phyloP scores from a whole-genome alignment of 2,113 vertebrate species.

The Nycticebus coucang region DNA sequence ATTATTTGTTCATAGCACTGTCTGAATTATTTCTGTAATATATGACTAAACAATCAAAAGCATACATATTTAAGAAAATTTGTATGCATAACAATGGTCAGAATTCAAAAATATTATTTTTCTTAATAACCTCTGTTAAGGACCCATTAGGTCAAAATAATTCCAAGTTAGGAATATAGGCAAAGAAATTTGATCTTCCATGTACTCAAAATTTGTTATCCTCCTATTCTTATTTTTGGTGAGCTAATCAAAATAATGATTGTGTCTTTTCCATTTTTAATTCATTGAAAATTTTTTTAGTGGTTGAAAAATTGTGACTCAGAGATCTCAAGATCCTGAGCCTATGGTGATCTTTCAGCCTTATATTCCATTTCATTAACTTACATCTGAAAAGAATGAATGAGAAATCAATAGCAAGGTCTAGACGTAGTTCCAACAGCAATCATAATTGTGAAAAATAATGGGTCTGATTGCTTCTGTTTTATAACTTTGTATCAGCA shows the following conservation, averaged over 20 bases:
- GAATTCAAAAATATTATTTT: background rate
- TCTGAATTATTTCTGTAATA: background rate
- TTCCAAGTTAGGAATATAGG: background rate
- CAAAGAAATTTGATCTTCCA: background rate
- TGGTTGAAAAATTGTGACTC: constrained; percentile 12
- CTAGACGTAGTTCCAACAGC: background rate
- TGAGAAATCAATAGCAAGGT: constrained; percentile 12
- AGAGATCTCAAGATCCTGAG: background rate
- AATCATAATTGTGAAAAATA: constrained; percentile 11
- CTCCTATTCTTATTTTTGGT: constrained; percentile 6
- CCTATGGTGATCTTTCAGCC: background rate
- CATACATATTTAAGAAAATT: background rate
- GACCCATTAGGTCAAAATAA: background rate
- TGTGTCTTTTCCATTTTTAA: background rate
- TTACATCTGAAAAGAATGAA: constrained; percentile 11
- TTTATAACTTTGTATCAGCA: background rate
- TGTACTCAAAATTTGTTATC: background rate
- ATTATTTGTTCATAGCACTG: background rate
- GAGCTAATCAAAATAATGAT: constrained; percentile 21
- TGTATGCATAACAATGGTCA: background rate
- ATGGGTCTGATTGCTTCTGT: background rate
- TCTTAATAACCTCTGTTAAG: background rate
- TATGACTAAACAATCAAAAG: background rate
- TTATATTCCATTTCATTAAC: constrained; percentile 34
- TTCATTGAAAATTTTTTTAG: background rate